Evolutionary conservation across 2,888 invertebrate genomes (phyloP).

Genomic region (Drosophila formosana): DNA sequence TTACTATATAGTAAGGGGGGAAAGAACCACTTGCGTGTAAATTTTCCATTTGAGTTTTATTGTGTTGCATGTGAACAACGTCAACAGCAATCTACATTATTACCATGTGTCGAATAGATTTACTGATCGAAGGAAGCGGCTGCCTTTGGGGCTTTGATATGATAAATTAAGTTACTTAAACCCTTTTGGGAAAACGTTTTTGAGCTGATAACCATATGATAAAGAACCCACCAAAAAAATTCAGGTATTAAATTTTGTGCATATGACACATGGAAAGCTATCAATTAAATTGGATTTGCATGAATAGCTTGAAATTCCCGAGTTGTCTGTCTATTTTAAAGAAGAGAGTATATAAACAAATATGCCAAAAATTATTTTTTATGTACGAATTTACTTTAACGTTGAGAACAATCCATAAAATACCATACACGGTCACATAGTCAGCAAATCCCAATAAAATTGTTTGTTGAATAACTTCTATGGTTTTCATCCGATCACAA

Average conservation of each 20-base stretch:
- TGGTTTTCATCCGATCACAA: too few species aligned
- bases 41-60: constrained; percentile 49
- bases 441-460: too few species aligned
- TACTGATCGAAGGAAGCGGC: constrained; percentile 12
- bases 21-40: constrained; percentile 40
- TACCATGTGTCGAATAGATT: constrained; percentile 58
- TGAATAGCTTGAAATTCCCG: constrained; percentile 32
- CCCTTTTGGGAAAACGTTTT: not conserved
- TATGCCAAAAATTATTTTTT: too few species aligned
- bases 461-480: too few species aligned
- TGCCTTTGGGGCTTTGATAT: constrained; percentile 22
- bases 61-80: constrained; percentile 76
- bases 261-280: constrained; percentile 53
- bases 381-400: too few species aligned
- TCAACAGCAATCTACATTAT: constrained; percentile 68
- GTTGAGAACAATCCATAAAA: too few species aligned
- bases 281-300: constrained; percentile 58
- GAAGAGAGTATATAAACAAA: too few species aligned
- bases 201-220: constrained; percentile 40
- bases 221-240: constrained; percentile 3
- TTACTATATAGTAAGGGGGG: constrained; percentile 3
- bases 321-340: too few species aligned
- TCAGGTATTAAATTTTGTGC: constrained; percentile 39
- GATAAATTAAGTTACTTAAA: constrained; percentile 15
- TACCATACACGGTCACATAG: too few species aligned